Conservation (phyloP, 2,888 invertebrate species). For the Pterostichus madidus region DNA sequence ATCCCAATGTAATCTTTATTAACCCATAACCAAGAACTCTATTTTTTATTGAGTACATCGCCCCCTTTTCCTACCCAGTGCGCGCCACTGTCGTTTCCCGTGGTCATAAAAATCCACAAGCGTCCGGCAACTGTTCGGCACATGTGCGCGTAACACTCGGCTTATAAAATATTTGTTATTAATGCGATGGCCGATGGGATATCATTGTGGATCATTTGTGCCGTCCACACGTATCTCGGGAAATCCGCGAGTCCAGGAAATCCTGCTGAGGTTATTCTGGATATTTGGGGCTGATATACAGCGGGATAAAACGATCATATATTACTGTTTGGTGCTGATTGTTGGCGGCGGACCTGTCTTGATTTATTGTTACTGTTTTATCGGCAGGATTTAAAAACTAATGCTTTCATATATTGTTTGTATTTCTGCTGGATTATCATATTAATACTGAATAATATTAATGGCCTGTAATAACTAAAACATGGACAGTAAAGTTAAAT, state of each 20-base stretch:
- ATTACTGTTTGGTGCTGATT: slow-evolving; percentile 37
- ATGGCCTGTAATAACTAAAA: too few relatives aligned
- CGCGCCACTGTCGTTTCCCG: neutral
- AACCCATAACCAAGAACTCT: too few relatives aligned
- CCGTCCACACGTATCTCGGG: slow-evolving; percentile 35
- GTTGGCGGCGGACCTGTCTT: slow-evolving; percentile 9
- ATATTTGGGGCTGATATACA: neutral
- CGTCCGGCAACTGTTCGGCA: slow-evolving; percentile 13
- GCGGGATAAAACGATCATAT: slow-evolving; percentile 30
- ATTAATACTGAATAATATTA: too few relatives aligned
- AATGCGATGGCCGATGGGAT: slow-evolving; percentile 31
- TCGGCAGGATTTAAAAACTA: slow-evolving; percentile 25
- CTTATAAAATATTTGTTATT: slow-evolving; percentile 48
- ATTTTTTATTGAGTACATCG: too few relatives aligned
- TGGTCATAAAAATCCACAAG: neutral
- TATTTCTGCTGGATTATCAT: neutral
- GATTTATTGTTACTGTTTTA: slow-evolving; percentile 32
- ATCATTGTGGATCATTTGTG: slow-evolving; percentile 26
- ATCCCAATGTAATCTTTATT: too few relatives aligned
- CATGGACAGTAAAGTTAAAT: too few relatives aligned
- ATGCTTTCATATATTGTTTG: neutral
- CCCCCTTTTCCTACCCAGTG: too few relatives aligned
- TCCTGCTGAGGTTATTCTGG: slow-evolving; percentile 4
- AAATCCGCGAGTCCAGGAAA: slow-evolving; percentile 1
- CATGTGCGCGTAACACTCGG: slow-evolving; percentile 16